Percentiles rank a stretch among this genome's conserved stretches.
phyloP scores from a whole-genome alignment of 2,113 vertebrate genomes.

The Chiloscyllium plagiosum region DNA sequence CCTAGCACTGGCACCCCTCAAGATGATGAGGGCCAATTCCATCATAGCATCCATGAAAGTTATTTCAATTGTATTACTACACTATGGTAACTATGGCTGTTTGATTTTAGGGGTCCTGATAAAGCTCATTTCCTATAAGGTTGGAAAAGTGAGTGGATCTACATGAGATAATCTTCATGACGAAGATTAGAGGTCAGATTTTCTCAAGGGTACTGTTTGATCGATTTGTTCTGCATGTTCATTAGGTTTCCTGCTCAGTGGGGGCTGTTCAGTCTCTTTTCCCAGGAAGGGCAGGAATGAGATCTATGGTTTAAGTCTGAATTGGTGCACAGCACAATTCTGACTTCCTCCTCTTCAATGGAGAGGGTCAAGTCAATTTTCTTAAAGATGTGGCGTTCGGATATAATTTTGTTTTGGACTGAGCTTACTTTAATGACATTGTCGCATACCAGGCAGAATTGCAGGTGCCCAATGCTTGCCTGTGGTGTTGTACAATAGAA shows the following conservation, averaged over 20 bases:
- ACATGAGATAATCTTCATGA: not conserved
- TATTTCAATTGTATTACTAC: too few relatives aligned
- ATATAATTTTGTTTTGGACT: not conserved
- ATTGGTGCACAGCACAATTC: not conserved
- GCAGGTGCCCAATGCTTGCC: not conserved
- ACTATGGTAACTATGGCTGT: too few relatives aligned
- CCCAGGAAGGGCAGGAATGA: not conserved
- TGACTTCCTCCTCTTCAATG: not conserved
- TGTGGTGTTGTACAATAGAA: not conserved
- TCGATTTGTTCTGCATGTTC: not conserved
- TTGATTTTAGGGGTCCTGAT: too few relatives aligned
- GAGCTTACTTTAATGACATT: not conserved
- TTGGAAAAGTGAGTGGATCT: not conserved
- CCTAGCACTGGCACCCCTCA: too few relatives aligned
- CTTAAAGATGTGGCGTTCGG: not conserved
- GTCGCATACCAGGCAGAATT: not conserved
- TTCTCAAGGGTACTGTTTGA: not conserved
- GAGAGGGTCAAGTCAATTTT: not conserved
- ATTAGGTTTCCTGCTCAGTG: not conserved
- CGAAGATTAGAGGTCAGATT: not conserved
- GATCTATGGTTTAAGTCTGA: not conserved
- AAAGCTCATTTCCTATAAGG: not conserved
- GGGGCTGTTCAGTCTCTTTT: not conserved
- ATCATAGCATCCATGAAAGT: too few relatives aligned
- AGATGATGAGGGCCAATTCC: too few relatives aligned